Evolutionary conservation across 2,113 vertebrate genomes (phyloP).

Genomic region (Ictalurus punctatus): DNA sequence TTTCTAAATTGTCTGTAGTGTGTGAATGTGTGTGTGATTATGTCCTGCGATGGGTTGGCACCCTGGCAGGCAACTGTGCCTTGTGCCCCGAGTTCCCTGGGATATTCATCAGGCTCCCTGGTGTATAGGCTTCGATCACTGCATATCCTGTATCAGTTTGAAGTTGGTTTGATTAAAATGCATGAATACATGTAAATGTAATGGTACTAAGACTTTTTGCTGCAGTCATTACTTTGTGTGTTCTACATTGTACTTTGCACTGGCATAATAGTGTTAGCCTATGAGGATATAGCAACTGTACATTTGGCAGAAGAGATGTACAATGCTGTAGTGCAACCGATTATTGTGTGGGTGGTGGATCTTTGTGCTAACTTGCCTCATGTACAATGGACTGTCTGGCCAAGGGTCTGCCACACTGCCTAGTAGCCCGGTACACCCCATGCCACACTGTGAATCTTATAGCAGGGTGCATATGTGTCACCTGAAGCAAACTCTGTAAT

Average conservation of each 20-base stretch:
- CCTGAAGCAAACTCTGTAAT: slow-evolving; percentile 23
- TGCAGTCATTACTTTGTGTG: not conserved
- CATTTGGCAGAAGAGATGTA: not conserved
- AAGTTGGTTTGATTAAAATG: not conserved
- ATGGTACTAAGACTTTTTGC: not conserved
- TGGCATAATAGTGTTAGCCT: not conserved
- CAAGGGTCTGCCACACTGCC: not conserved
- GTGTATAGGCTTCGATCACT: not conserved
- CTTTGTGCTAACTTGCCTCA: not conserved
- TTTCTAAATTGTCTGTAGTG: too few relatives aligned
- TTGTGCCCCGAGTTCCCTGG: too few relatives aligned
- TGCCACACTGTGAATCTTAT: not conserved
- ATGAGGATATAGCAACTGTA: not conserved
- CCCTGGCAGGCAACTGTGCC: too few relatives aligned
- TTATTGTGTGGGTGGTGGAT: not conserved
- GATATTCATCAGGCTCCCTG: too few relatives aligned
- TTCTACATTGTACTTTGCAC: slow-evolving; percentile 6
- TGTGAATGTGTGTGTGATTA: too few relatives aligned
- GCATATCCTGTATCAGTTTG: not conserved
- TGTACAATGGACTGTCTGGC: not conserved
- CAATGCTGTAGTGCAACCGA: not conserved
- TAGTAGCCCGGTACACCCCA: not conserved
- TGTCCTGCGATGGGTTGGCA: too few relatives aligned
- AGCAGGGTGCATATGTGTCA: not conserved
- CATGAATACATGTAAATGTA: not conserved